phyloP scores from a whole-genome alignment of 2,888 invertebrate genomes.

The Neoascia interrupta region DNA sequence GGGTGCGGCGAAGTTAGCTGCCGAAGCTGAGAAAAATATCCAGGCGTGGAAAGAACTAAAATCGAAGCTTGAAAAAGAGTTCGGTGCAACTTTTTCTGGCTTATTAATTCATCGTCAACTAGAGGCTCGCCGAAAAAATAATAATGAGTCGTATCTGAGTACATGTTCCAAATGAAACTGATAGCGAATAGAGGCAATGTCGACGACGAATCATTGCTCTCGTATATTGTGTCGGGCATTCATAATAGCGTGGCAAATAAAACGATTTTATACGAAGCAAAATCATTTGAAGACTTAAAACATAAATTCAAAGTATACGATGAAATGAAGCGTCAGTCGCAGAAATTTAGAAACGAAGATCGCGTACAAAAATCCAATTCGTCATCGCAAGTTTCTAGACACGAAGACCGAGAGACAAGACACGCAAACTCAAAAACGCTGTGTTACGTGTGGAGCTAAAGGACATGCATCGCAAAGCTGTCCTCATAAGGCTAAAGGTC shows the following conservation, averaged over 20 bases:
- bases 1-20: constrained; percentile 30
- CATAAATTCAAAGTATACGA: constrained; percentile 28
- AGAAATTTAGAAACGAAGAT: neutral
- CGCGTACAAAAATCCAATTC: constrained; percentile 10
- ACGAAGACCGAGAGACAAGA: neutral
- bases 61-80: constrained; percentile 13
- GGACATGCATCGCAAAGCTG: constrained; percentile 10
- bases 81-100: neutral
- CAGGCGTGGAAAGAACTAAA: constrained; percentile 19
- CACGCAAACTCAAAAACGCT: constrained; percentile 13
- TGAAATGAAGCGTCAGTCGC: constrained; percentile 30
- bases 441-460: constrained; percentile 18
- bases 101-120: constrained; percentile 19
- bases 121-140: constrained; percentile 7
- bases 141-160: neutral
- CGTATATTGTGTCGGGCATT: constrained; percentile 31
- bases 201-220: constrained; percentile 23
- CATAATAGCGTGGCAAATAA: constrained; percentile 20
- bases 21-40: constrained; percentile 17
- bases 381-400: neutral
- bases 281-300: constrained; percentile 13
- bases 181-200: constrained; percentile 28
- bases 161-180: constrained; percentile 17
- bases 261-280: constrained; percentile 22
- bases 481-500: constrained; percentile 20